Percentiles rank a stretch among this genome's conserved stretches.
Conservation (phyloP, 1,140 invertebrate genomes). For the Aricia agestis region DNA sequence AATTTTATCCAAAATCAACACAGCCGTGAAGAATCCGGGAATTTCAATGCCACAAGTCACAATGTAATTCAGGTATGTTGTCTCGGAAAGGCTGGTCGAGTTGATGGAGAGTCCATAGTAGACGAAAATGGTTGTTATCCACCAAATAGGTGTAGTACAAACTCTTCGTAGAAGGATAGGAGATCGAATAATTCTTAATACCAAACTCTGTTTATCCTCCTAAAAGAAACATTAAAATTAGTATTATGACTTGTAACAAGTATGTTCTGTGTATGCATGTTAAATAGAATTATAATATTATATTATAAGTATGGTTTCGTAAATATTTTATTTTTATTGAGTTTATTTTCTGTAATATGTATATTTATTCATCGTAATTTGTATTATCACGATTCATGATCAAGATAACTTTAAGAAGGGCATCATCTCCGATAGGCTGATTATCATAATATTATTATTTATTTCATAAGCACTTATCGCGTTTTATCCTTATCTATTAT, state of each 20-base stretch:
- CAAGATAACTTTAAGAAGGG: too few relatives aligned
- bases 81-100: background rate
- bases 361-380: too few relatives aligned
- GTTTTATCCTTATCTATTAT: background rate
- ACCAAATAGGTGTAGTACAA: background rate
- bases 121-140: slow-evolving; percentile 1
- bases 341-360: too few relatives aligned
- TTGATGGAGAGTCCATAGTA: background rate
- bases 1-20: slow-evolving; percentile 77
- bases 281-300: too few relatives aligned
- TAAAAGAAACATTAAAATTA: background rate
- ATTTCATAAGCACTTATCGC: too few relatives aligned
- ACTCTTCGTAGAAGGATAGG: background rate
- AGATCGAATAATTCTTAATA: background rate
- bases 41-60: slow-evolving; percentile 77
- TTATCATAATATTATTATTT: too few relatives aligned
- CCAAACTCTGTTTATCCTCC: background rate
- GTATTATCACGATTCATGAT: too few relatives aligned
- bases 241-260: too few relatives aligned
- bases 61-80: slow-evolving; percentile 16
- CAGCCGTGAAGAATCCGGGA: slow-evolving; percentile 81
- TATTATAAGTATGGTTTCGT: too few relatives aligned
- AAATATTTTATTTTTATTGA: too few relatives aligned
- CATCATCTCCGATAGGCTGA: too few relatives aligned
- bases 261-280: too few relatives aligned